Evolutionary conservation across 2,888 invertebrate species (phyloP).

Genomic region (Apamea monoglypha): DNA sequence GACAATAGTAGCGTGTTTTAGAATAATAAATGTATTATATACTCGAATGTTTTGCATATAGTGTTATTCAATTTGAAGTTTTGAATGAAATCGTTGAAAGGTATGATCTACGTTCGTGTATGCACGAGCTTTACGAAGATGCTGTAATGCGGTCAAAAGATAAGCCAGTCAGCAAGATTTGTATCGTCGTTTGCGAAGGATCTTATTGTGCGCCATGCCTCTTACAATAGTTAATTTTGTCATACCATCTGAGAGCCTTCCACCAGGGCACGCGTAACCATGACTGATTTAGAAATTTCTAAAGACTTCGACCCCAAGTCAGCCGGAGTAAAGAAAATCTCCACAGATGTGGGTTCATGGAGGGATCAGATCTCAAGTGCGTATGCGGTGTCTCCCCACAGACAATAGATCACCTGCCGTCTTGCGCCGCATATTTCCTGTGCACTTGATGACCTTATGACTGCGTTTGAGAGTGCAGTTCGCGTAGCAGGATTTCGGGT

Average conservation of each 20-base stretch:
- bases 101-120: too few species aligned
- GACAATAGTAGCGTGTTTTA: constrained; percentile 36
- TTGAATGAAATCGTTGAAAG: constrained; percentile 30
- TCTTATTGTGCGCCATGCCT: neutral
- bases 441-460: neutral
- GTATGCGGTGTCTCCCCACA: too few species aligned
- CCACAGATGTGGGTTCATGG: too few species aligned
- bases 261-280: neutral
- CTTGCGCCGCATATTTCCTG: neutral
- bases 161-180: neutral
- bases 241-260: neutral
- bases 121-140: neutral
- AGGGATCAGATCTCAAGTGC: neutral
- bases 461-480: neutral
- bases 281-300: neutral
- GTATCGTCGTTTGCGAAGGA: neutral
- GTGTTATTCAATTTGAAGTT: constrained; percentile 11
- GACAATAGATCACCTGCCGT: neutral
- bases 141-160: too few species aligned
- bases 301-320: neutral
- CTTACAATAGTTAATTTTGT: neutral
- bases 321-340: neutral
- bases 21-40: constrained; percentile 7
- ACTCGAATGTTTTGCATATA: constrained; percentile 4
- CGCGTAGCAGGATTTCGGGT: neutral